Evolutionary conservation across 1,140 invertebrate species (phyloP), one percentile per base, ranked within the genome.

Genomic region (Calliphora vicina): DNA sequence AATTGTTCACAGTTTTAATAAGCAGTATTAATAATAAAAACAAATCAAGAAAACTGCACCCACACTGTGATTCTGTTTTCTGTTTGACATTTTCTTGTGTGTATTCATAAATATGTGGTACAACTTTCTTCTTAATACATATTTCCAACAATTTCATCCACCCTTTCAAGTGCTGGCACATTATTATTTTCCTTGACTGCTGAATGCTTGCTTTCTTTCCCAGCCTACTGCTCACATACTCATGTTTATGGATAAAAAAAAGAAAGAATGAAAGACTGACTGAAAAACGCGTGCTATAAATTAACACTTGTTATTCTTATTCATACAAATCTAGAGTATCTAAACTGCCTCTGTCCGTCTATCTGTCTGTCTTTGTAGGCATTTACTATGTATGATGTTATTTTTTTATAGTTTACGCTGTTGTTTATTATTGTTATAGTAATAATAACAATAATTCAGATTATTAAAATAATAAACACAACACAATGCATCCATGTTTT

Each of bases 271-370:
- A 17, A 57, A n/a, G n/a, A n/a, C n/a, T 61, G 13, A 17, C 17
- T 17, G 50, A n/a, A 67, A 67, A 67, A 67, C 61, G 61, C 61
- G 61, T 67, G 61, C 61, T 67, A 67, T 67, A 67, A 67, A 67
- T 67, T 25, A 67, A 67, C 61, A 67, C 61, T 67, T 67, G 61
- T 23, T 67, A 67, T 10, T 23, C 61, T 20, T 23, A 50, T 50
- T 57, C 50, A 57, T 57, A n/a, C 50, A 5, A n/a, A 57, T 57
- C n/a, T n/a, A n/a, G 6, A 13, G 10, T 35, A 35, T 35, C 35
- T 35, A 35, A 35, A 35, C n/a, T n/a, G n/a, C n/a, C n/a, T n/a
- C n/a, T 35, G 35, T 35, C 35, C 10, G 35, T 35, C 35, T 10
- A 10, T 35, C 6, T 35, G 35, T 35, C 29, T 35, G 8, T 35